Evolutionary conservation across 2,888 invertebrate genomes (phyloP).

Genomic region (Doris montereyensis): DNA sequence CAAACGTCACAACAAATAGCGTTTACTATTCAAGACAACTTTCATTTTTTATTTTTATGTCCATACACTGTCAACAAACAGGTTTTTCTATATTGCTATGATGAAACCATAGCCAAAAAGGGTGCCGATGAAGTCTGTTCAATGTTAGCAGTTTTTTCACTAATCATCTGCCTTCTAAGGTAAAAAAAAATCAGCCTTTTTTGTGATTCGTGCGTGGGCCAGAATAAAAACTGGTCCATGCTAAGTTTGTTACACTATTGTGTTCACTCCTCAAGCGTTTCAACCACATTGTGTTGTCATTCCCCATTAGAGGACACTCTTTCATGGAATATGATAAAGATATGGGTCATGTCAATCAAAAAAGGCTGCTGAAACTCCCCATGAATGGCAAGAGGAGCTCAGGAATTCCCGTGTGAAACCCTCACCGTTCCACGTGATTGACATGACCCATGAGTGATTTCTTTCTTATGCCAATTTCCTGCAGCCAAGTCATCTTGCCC

Average conservation of each 20-base stretch:
- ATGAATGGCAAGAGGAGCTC: neutral
- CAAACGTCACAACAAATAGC: no score
- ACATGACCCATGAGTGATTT: neutral
- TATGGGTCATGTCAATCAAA: neutral
- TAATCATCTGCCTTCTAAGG: neutral
- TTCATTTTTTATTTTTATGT: no score
- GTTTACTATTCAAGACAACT: no score
- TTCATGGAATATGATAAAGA: neutral
- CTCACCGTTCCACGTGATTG: neutral
- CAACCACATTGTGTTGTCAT: neutral
- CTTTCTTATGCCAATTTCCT: neutral
- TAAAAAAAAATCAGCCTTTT: neutral
- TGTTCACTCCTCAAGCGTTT: neutral
- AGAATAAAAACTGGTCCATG: neutral
- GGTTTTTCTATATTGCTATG: neutral
- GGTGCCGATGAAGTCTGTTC: slow-evolving; percentile 1
- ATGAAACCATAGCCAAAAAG: neutral
- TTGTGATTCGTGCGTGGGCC: neutral
- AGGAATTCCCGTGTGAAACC: neutral
- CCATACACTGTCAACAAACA: neutral
- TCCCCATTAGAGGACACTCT: neutral
- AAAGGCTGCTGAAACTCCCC: neutral
- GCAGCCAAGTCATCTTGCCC: neutral
- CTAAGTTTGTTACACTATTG: neutral
- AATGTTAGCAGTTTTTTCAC: neutral